A percentile compares a stretch with the other conserved stretches of the same genome.
Conservation (phyloP, 2,888 invertebrate genomes). For the Nomada hirtipes region DNA sequence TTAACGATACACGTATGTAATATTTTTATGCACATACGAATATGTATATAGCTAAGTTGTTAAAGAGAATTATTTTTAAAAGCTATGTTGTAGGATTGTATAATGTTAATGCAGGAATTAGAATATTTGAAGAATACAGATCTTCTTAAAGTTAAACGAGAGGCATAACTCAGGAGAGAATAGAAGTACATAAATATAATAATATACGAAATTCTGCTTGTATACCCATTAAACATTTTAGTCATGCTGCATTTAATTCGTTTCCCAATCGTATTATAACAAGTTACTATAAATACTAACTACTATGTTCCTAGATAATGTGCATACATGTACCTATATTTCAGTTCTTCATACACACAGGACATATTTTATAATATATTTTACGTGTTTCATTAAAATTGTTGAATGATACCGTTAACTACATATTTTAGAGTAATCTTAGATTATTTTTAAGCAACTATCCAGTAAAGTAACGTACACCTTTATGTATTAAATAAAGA, state of each 20-base stretch:
- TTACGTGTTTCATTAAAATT: not conserved
- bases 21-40: not conserved
- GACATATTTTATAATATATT: not conserved
- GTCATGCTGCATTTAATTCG: not conserved
- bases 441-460: too few relatives aligned
- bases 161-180: too few relatives aligned
- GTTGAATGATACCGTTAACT: not conserved
- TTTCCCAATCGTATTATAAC: not conserved
- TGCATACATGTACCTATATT: slow-evolving; percentile 3
- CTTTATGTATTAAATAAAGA: too few relatives aligned
- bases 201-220: not conserved
- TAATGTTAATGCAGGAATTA: slow-evolving; percentile 1
- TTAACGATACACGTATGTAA: not conserved
- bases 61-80: slow-evolving; percentile 2
- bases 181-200: not conserved
- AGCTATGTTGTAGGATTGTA: not conserved
- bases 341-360: not conserved
- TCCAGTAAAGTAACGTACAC: too few relatives aligned
- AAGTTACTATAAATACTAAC: not conserved
- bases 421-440: not conserved
- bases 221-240: not conserved
- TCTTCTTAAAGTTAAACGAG: not conserved
- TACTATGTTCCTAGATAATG: slow-evolving; percentile 5
- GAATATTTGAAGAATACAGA: not conserved
- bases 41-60: slow-evolving; percentile 2